A percentile compares a stretch with the other conserved stretches of the same genome.
Conservation (phyloP, 2,888 invertebrate species). For the Yponomeuta malinellus region DNA sequence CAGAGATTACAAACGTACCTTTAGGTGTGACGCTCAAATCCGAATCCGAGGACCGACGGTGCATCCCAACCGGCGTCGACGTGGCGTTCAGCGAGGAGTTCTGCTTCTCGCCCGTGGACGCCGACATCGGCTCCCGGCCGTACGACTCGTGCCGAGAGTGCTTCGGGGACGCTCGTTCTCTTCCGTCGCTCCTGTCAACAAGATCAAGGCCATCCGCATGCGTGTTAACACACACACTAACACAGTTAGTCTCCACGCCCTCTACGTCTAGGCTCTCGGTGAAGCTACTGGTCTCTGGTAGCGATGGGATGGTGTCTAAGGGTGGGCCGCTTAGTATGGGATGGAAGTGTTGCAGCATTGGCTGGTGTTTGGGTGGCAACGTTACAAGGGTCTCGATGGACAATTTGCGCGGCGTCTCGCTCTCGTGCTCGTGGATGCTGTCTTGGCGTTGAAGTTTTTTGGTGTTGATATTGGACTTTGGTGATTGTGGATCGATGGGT, state of each 20-base stretch:
- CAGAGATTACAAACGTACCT: conserved; percentile 73
- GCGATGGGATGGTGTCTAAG: conserved; percentile 64
- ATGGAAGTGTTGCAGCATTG: conserved; percentile 56
- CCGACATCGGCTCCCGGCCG: conserved; percentile 61
- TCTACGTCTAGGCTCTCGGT: conserved; percentile 51
- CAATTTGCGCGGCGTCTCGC: conserved; percentile 43
- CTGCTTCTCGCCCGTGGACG: conserved; percentile 37
- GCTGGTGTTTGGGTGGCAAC: conserved; percentile 41
- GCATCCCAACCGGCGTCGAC: conserved; percentile 74
- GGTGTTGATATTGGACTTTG: conserved; percentile 18
- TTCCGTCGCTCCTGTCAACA: conserved; percentile 60
- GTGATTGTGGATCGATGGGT: conserved; percentile 7
- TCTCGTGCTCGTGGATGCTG: conserved; percentile 40
- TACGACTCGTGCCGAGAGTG: conserved; percentile 75
- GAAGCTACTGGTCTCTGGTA: conserved; percentile 54
- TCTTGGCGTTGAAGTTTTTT: conserved; percentile 52
- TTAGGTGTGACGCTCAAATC: conserved; percentile 95
- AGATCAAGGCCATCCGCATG: conserved; percentile 66
- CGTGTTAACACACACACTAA: conserved; percentile 73
- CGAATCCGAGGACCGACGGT: conserved; percentile 93
- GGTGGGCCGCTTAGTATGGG: conserved; percentile 51
- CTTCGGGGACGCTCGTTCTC: conserved; percentile 53
- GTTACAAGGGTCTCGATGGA: conserved; percentile 46
- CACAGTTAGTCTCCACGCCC: conserved; percentile 49
- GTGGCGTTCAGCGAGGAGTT: conserved; percentile 61